Evolutionary conservation across 2,113 vertebrate genomes (phyloP), one percentile per base, ranked within the genome.

Genomic region (Nerophis ophidion): DNA sequence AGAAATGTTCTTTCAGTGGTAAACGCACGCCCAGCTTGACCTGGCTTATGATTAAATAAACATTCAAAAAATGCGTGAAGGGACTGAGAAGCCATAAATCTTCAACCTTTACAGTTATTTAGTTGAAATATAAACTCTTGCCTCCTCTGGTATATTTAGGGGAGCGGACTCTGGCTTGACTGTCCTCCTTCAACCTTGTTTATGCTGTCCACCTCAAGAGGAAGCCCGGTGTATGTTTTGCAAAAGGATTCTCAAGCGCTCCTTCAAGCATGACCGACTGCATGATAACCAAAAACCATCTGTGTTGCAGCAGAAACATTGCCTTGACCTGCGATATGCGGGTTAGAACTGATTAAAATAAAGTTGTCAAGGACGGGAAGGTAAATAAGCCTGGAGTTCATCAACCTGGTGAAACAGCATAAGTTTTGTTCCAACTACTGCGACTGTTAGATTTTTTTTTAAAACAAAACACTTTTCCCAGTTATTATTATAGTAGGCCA

Each of bases 331-430:
- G 60, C 15, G 19, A 71, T 14, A 68, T 52, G 63, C 45, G 59
- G 62, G 55, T 35, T 64, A 9, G 45, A 11, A 42, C 5, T 63
- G 70, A 65, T 71, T 48, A 50, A 61, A 49, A 51, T 52, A 45
- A 65, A 34, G 6, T 48, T 73, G 68, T 57, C 47, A 63, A 44
- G 17, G 15, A 48, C 55, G 48, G 47, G 36, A 52, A 63, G 64
- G 65, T 66, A 74, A 73, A 79, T 71, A 80, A 71, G 71, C 40
- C 10, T 65, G 49, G 60, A 80, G 78, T 68, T 78, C 68, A 78
- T 51, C 56, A 54, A 68, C 68, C 68, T 57, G 48, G 16, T 14
- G 36, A 52, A 53, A 69, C 58, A 35, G 35, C 61, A 70, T 40
- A 17, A 35, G 34, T 62, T 7, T 47, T 51, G 57, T 9, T 40